Percentiles rank a stretch among this genome's conserved stretches.
phyloP scores from a whole-genome alignment of 2,113 vertebrate species.

The Mellivora capensis region DNA sequence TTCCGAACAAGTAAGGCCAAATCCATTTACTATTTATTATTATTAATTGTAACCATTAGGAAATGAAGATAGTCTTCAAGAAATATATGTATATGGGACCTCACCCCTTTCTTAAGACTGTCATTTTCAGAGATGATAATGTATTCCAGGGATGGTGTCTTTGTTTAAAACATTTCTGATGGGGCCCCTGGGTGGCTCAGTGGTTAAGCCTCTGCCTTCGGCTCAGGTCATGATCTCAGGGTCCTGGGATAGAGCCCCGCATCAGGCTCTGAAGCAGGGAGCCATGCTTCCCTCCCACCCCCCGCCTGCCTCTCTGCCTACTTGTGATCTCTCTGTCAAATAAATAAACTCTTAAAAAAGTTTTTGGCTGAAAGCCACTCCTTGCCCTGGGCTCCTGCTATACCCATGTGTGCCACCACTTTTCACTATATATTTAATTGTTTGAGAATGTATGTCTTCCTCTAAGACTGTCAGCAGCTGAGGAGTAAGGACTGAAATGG shows the following conservation, averaged over 20 bases:
- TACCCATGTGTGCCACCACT: not conserved
- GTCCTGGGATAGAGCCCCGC: too few relatives aligned
- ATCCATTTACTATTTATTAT: not conserved
- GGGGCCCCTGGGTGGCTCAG: too few relatives aligned
- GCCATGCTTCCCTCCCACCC: too few relatives aligned
- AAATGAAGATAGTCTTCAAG: not conserved
- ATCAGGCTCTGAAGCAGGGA: too few relatives aligned
- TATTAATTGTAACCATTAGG: not conserved
- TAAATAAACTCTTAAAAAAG: too few relatives aligned
- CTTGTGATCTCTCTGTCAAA: too few relatives aligned
- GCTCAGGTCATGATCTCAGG: too few relatives aligned
- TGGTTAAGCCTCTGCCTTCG: too few relatives aligned
- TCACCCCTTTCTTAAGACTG: not conserved
- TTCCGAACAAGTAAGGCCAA: not conserved
- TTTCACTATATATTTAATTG: not conserved
- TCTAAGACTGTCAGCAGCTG: not conserved
- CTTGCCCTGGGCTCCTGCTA: not conserved
- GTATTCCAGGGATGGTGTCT: not conserved
- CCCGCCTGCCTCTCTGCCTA: too few relatives aligned
- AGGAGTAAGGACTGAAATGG: not conserved
- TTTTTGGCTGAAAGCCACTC: not conserved
- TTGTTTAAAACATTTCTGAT: not conserved
- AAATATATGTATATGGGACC: not conserved
- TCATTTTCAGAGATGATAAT: not conserved
- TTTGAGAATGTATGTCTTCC: not conserved